Evolutionary conservation across 2,888 invertebrate species (phyloP).

Genomic region (Apamea sordens): DNA sequence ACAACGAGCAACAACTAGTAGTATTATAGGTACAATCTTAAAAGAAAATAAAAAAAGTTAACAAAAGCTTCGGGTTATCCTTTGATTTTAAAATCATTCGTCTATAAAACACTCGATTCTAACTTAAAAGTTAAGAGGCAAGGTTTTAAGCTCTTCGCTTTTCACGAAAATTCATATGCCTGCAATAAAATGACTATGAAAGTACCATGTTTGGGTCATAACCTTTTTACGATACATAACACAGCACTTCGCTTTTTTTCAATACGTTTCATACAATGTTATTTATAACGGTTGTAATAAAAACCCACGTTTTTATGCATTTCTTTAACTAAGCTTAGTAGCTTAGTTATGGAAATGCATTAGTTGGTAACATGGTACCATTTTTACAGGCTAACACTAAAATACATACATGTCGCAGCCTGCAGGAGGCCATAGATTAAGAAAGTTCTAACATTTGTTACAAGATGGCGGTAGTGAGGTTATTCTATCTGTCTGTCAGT

Average conservation of each 20-base stretch:
- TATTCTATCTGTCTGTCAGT: too few species aligned
- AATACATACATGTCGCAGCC: too few species aligned
- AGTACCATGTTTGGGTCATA: conserved; percentile 57
- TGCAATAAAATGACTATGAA: conserved; percentile 55
- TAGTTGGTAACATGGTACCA: not conserved
- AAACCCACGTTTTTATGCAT: conserved; percentile 45
- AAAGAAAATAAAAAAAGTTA: not conserved
- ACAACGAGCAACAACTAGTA: not conserved
- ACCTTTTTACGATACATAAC: conserved; percentile 63
- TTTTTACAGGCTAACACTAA: too few species aligned
- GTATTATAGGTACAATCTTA: not conserved
- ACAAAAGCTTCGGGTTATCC: not conserved
- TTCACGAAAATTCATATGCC: conserved; percentile 37
- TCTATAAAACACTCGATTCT: conserved; percentile 1
- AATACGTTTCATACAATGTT: conserved; percentile 54
- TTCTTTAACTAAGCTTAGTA: conserved; percentile 9
- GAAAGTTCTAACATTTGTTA: too few species aligned
- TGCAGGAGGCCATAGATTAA: too few species aligned
- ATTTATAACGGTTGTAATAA: conserved; percentile 57
- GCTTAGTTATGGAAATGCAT: conserved; percentile 10
- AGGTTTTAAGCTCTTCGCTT: conserved; percentile 36
- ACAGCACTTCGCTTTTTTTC: conserved; percentile 49
- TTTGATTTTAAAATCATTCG: conserved; percentile 21
- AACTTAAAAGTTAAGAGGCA: conserved; percentile 23
- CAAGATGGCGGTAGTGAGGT: too few species aligned